Conservation (phyloP, 2,113 vertebrate genomes). For the Ageneiosus marmoratus region DNA sequence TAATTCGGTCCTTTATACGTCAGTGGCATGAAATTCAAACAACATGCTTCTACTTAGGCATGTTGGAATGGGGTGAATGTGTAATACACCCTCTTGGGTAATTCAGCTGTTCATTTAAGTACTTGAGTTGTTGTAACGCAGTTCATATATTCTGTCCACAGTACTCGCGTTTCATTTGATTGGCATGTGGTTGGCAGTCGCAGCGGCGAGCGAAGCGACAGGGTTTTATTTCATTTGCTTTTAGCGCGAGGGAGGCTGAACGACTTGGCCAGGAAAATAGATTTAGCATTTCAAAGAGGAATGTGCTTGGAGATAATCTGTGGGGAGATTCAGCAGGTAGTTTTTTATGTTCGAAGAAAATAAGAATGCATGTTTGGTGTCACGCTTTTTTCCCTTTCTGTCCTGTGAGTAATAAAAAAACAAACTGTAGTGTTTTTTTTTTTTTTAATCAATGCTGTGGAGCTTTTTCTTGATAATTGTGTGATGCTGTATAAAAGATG, state of each 20-base stretch:
- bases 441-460: neutral
- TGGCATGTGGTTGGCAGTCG: slow-evolving; percentile 40
- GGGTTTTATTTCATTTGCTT: slow-evolving; percentile 38
- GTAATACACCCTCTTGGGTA: neutral
- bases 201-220: slow-evolving; percentile 31
- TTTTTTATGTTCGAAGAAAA: neutral
- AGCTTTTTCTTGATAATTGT: neutral
- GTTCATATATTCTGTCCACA: slow-evolving; percentile 30
- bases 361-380: neutral
- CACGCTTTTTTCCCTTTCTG: neutral
- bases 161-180: slow-evolving; percentile 37
- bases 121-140: neutral
- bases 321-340: neutral
- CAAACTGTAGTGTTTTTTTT: neutral
- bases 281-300: slow-evolving; percentile 35
- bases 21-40: slow-evolving; percentile 18
- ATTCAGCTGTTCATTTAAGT: slow-evolving; percentile 1
- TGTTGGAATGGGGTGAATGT: neutral
- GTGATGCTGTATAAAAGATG: slow-evolving; percentile 32
- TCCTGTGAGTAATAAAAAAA: neutral
- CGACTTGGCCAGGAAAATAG: neutral
- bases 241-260: slow-evolving; percentile 20
- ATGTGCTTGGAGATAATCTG: neutral
- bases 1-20: slow-evolving; percentile 7
- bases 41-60: slow-evolving; percentile 6